phyloP scores from a whole-genome alignment of 2,113 vertebrate genomes.

The Apteryx owenii region DNA sequence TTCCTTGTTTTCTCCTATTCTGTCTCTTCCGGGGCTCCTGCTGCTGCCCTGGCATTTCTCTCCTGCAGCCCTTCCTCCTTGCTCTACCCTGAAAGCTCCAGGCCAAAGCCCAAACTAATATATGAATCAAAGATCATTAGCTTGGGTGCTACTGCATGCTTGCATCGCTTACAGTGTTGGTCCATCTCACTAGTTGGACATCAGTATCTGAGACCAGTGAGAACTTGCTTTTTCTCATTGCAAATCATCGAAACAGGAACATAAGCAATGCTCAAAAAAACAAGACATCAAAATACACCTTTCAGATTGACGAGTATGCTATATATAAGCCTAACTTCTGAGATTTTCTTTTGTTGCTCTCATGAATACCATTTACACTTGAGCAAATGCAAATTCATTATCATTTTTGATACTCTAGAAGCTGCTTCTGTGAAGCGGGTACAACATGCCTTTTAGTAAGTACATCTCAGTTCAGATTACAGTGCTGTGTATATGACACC shows the following conservation, averaged over 20 bases:
- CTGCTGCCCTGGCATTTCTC: neutral
- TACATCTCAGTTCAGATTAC: neutral
- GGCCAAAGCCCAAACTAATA: neutral
- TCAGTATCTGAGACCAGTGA: neutral
- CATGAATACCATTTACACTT: conserved; percentile 18
- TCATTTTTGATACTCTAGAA: conserved; percentile 5
- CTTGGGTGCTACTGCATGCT: neutral
- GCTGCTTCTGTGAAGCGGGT: neutral
- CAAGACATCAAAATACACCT: neutral
- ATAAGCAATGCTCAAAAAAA: neutral
- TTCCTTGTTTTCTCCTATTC: neutral
- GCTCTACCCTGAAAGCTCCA: neutral
- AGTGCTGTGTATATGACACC: accelerated
- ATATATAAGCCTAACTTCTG: neutral
- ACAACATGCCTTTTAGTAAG: neutral
- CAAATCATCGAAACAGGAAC: neutral
- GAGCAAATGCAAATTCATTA: conserved; percentile 1
- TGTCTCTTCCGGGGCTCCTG: neutral
- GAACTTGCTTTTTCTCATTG: neutral
- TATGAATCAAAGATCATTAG: neutral
- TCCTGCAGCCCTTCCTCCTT: neutral
- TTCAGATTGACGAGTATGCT: neutral
- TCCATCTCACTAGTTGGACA: neutral
- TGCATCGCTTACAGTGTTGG: accelerated
- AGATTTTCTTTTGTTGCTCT: conserved; percentile 5